phyloP scores from a whole-genome alignment of 2,888 invertebrate genomes.

The Lochmaea crataegi region DNA sequence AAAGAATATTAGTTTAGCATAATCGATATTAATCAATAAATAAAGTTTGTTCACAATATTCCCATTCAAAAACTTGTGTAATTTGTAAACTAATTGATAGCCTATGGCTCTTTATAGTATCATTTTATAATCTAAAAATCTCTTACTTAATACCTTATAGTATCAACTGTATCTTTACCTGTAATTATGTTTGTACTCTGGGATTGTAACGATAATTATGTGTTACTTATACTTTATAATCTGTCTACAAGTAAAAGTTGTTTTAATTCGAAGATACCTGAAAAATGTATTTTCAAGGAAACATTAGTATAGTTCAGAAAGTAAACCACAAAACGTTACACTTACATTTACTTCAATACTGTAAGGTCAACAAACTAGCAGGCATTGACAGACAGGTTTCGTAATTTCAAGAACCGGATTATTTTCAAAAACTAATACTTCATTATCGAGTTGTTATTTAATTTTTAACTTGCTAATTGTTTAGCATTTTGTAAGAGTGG shows the following conservation, averaged over 20 bases:
- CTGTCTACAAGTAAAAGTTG: constrained; percentile 30
- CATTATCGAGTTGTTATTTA: neutral
- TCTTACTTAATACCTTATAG: constrained; percentile 25
- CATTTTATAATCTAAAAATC: constrained; percentile 7
- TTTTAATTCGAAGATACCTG: constrained; percentile 7
- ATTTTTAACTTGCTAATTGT: neutral
- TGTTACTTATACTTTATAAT: constrained; percentile 9
- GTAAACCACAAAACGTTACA: constrained; percentile 7
- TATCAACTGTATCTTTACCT: constrained; percentile 30
- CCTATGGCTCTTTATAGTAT: neutral
- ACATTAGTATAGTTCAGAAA: constrained; percentile 5
- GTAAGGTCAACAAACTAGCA: constrained; percentile 1
- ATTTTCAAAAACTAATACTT: constrained; percentile 1
- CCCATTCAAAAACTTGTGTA: neutral
- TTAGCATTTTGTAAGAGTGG: neutral
- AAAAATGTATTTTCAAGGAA: constrained; percentile 14
- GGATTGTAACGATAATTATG: constrained; percentile 3
- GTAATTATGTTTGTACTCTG: constrained; percentile 28
- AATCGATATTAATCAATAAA: neutral
- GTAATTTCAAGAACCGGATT: constrained; percentile 1
- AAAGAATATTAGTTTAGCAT: no score
- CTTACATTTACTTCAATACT: constrained; percentile 6
- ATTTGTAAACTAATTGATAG: constrained; percentile 6
- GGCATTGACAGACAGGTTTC: constrained; percentile 5
- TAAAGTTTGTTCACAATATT: neutral